These are phyloP conservation scores for Hesperia comma DNA, from an alignment of 2,888 invertebrate species.

Conservation along the genomic window DNA sequence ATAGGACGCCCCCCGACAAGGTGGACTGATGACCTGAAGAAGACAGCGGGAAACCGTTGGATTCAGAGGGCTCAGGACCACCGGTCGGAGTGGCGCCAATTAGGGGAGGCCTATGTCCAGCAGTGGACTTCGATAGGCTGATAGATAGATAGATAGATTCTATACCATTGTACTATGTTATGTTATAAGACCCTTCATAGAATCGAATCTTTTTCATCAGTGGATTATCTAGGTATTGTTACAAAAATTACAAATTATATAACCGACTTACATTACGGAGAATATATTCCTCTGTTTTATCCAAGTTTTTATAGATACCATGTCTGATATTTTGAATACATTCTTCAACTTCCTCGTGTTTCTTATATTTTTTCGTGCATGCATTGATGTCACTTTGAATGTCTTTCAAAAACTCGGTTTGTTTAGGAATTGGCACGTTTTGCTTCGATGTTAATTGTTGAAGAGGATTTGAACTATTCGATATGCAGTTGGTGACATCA, in stretches of 20 bases:
- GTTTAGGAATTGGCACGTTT: conserved; percentile 40
- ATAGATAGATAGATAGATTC: too few species aligned
- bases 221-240: too few species aligned
- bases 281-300: conserved; percentile 48
- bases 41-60: too few species aligned
- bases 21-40: too few species aligned
- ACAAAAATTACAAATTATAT: not conserved
- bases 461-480: conserved; percentile 47
- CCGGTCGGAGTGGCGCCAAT: too few species aligned
- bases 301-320: conserved; percentile 50
- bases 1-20: too few species aligned
- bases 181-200: too few species aligned
- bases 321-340: conserved; percentile 51
- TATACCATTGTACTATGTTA: too few species aligned
- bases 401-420: conserved; percentile 48
- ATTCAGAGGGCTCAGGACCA: too few species aligned
- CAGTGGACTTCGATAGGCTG: too few species aligned
- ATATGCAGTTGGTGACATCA: conserved; percentile 51
- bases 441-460: conserved; percentile 35
- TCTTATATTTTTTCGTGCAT: conserved; percentile 44
- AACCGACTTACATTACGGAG: conserved; percentile 52
- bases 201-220: too few species aligned
- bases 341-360: conserved; percentile 46
- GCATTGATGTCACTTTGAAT: conserved; percentile 51
- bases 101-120: too few species aligned